Evolutionary conservation across 2,113 vertebrate species (phyloP), one percentile per base, ranked within the genome.

Genomic region (Meles meles): DNA sequence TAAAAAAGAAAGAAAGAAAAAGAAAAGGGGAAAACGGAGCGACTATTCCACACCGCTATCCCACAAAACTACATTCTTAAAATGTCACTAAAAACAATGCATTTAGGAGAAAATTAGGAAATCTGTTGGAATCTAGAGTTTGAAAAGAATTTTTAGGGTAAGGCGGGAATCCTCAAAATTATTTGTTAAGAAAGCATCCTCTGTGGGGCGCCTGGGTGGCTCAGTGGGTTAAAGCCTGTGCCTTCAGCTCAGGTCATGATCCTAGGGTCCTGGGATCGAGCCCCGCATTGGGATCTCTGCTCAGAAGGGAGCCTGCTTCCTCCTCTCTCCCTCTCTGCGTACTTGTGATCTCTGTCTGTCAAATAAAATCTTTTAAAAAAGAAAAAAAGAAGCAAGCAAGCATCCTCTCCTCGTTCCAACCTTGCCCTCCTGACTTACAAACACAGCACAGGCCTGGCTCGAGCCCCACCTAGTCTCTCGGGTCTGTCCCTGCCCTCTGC

Each of bases 381-480:
- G n/a, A n/a, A n/a, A n/a, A n/a, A n/a, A n/a, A n/a, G n/a, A n/a
- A n/a, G n/a, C n/a, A 69, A 52, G 10, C 31, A 11, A 63, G 29
- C 42, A 23, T 86, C 84, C 47, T 87, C 23, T 55, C n/a, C n/a
- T n/a, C n/a, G n/a, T n/a, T n/a, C n/a, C 55, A 7, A 1, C 37
- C 87, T 7, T 44, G 39, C 72, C 25, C 39, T 2, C 25, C 39
- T 3, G 39, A 27, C 23, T 74, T 44, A 23, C 23, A 39, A 74
- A 27, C 39, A 44, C 39, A 44, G 39, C 37, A 23, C 20, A 34
- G 23, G 9, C 39, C 6, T 44, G 23, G 13, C 9, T 61, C 31
- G 2, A 18, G 18, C 47, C 29, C 9, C 47, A 39, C 21, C 7
- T 7, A 1, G 4, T 1, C 15, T 15, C 6, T 4, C 1, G 12